Base-by-base conservation (phyloP, 2,113 vertebrate genomes). In the Tachysurus fulvidraco region DNA sequence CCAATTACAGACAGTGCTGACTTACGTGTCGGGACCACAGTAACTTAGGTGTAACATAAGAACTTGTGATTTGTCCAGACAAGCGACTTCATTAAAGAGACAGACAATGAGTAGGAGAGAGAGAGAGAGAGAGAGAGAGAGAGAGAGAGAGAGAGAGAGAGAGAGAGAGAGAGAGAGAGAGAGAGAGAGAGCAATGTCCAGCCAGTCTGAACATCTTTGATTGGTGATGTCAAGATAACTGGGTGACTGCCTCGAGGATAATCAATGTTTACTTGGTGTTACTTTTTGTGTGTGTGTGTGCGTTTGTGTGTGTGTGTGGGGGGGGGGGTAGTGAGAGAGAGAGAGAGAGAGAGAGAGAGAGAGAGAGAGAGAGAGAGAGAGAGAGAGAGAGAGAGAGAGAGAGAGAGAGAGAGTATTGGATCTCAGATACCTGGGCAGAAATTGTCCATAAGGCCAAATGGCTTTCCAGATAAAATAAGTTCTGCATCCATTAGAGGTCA, bases 91-190 rank as follows among this genome's bases (percentile, higher is more conserved):
- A 83, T 62, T 55, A 73, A 52, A 67, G 23, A 69, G 74, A 80
- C 30, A 28, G 46, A 54, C 5, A 52, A 85, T 41, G 76, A 83
- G 65, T 73, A 28, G 23, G 57, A 81, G 79, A 46, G 67, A 57
- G 62, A 64, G 55, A 67, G 30, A 82, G 81, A 86, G 65, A 79
- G 23, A 23, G 57, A 81, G 83, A 55, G 67, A 57, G 62, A 64
- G 55, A 67, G 30, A 82, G 46, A 69, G n/a, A 90, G 50, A 64
- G 64, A 76, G 41, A 81, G 69, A 60, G 28, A 81, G 44, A 60
- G 77, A 82, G 44, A 44, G 69, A 44, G 76, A 76, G 79, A 83
- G 73, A 85, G 83, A 46, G 76, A 84, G 52, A 44, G 28, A 84
- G 52, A 77, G 74, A 76, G 55, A 73, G 54, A 85, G 52, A 67